Base-by-base conservation (phyloP, 2,888 invertebrate species). In the Chrysolina oricalcia region DNA sequence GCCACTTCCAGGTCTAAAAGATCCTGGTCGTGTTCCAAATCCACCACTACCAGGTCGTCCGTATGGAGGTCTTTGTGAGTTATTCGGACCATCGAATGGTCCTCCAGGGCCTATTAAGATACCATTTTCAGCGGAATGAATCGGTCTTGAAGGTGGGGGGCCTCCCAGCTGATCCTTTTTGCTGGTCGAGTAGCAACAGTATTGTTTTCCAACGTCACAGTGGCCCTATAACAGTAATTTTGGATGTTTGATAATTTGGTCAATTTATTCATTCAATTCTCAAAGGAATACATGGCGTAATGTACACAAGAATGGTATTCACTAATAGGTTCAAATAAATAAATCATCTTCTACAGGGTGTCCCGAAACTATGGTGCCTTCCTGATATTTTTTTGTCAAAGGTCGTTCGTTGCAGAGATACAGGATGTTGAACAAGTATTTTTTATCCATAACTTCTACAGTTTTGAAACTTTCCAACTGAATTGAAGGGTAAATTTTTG, bases 191-290 rank as follows among this genome's bases (percentile, higher is more conserved):
- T 91, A 92, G 83, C 94, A 94, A 84, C 94, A 94, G 76, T 93
- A 91, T 79, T 90, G 91, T 85, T 92, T 92, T 10, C 92, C 92
- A 0, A 87, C 87, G 41, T 92, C 92, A 81, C 94, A 94, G 21
- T 91, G 90, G 13, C 92, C 92, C 93, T 93, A 15, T 88, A 87
- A 69, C 19, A 59, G 35, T 73, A n/a, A 13, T 6, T 71, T n/a
- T 46, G 21, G 2, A 27, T n/a, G 11, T 35, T 41, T n/a, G 62
- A 63, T 72, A 68, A 69, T 35, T 41, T 41, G 2, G 23, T 13
- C 10, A 35, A 8, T 3, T 21, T 40, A 27, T 35, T 35, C 8
- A 35, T 35, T 35, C 35, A 35, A 35, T 6, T 6, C 35, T 35
- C 35, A 35, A 35, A 8, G 35, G 35, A 35, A 35, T 35, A 8